Conservation (phyloP, 2,113 vertebrate genomes). For the Chrysochloris asiatica region DNA sequence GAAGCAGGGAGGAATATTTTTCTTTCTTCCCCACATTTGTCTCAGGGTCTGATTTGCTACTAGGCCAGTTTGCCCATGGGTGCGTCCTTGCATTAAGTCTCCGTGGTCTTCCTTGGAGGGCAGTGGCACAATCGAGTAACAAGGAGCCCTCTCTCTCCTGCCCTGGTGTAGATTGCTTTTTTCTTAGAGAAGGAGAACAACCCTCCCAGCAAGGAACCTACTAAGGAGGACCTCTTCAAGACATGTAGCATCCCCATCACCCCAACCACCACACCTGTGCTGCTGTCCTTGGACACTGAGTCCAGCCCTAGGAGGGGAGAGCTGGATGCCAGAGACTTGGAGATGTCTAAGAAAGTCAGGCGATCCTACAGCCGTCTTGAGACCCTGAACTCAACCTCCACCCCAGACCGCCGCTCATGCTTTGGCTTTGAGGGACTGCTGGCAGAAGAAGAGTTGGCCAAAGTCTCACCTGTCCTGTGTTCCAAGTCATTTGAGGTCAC, state of each 20-base stretch:
- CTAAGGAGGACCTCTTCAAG: constrained; percentile 16
- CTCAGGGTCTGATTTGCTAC: background rate
- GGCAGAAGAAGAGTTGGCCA: constrained; percentile 71
- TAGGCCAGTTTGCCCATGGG: background rate
- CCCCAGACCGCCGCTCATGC: constrained; percentile 75
- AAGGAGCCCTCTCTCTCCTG: background rate
- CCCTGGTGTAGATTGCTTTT: constrained; percentile 58
- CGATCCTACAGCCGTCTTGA: constrained; percentile 91
- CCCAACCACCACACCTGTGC: background rate
- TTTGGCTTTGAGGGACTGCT: constrained; percentile 90
- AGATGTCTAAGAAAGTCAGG: constrained; percentile 90
- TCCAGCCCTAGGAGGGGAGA: background rate
- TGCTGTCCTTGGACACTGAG: accelerated
- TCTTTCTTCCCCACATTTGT: background rate
- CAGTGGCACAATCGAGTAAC: background rate
- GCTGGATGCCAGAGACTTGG: constrained; percentile 70
- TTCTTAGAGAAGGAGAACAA: constrained; percentile 72
- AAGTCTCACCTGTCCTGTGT: constrained; percentile 58
- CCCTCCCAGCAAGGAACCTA: constrained; percentile 16
- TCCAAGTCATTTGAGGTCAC: constrained; percentile 50
- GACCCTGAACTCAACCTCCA: constrained; percentile 63
- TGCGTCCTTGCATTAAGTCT: too few species aligned
- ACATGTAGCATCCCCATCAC: background rate
- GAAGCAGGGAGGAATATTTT: background rate
- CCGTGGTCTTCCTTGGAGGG: background rate